phyloP scores from a whole-genome alignment of 2,113 vertebrate species.

The human (Homo sapiens) region GRCh38 chr2:60277001-60277500 shows the following conservation, averaged over 20 bases:
- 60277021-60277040: slow-evolving; percentile 57
- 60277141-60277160: not conserved
- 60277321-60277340: not conserved
- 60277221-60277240: not conserved
- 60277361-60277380: not conserved
- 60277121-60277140: not conserved
- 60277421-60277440: not conserved
- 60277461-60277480: not conserved
- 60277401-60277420: not conserved
- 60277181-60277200: not conserved
- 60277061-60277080: slow-evolving; percentile 9
- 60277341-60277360: not conserved
- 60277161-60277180: not conserved
- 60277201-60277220: not conserved
- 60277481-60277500: not conserved
- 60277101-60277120: not conserved
- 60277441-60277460: not conserved
- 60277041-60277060: slow-evolving; percentile 37
- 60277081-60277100: not conserved
- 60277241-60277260: not conserved
- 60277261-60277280: not conserved
- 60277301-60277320: not conserved
- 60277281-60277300: not conserved
- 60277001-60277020: slow-evolving; percentile 54
- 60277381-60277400: not conserved